A percentile compares a stretch with the other conserved stretches of the same genome.
Evolutionary conservation across 2,888 invertebrate species (phyloP).

Genomic region (Cyclophora albipunctata): DNA sequence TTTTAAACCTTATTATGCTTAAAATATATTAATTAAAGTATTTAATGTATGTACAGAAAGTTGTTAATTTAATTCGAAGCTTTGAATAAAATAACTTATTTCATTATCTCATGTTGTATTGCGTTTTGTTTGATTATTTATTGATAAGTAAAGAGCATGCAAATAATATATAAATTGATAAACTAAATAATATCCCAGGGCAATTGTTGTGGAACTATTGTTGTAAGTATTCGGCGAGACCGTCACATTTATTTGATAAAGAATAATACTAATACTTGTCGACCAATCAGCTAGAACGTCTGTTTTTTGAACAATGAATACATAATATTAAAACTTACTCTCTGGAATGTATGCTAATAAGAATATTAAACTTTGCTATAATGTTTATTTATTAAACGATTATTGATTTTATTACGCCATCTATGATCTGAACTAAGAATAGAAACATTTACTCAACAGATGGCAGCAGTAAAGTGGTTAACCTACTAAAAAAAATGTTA

Average conservation of each 20-base stretch:
- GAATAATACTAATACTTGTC: too few species aligned
- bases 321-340: too few species aligned
- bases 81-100: slow-evolving; percentile 40
- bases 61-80: slow-evolving; percentile 33
- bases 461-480: slow-evolving; percentile 16
- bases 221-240: too few species aligned
- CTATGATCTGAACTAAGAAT: slow-evolving; percentile 20
- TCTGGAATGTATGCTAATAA: too few species aligned
- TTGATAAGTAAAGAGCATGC: not conserved
- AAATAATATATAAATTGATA: too few species aligned
- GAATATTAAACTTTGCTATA: too few species aligned
- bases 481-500: slow-evolving; percentile 15
- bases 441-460: slow-evolving; percentile 16
- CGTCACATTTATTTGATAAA: too few species aligned
- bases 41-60: slow-evolving; percentile 40
- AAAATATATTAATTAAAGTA: slow-evolving; percentile 18
- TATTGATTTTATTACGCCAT: slow-evolving; percentile 35
- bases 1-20: slow-evolving; percentile 18
- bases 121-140: slow-evolving; percentile 3
- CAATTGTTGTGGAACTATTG: too few species aligned
- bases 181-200: too few species aligned
- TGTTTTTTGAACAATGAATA: too few species aligned
- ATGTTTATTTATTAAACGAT: too few species aligned
- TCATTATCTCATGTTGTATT: slow-evolving; percentile 4
- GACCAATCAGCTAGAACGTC: too few species aligned